Base-by-base conservation (phyloP, 1,140 invertebrate genomes). In the Zaprionus ghesquierei region DNA sequence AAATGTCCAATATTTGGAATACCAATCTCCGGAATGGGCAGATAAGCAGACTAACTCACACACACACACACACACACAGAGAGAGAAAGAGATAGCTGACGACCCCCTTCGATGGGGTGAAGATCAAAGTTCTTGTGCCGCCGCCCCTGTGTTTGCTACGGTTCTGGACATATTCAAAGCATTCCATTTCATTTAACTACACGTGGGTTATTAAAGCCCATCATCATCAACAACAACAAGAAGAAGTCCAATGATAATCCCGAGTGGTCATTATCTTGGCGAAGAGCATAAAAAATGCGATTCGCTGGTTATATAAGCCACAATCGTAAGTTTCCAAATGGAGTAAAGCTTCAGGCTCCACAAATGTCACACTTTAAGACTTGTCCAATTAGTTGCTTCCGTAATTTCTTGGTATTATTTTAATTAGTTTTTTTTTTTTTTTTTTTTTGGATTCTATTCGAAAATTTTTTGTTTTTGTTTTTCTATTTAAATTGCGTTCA, bases 401-500 rank as follows among this genome's bases (percentile, higher is more conserved):
- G 82, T 89, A 87, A 87, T 79, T 87, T 87, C 84, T 89, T 89
- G 72, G 82, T 87, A 89, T 87, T 87, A 89, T 87, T 87, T 82
- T 89, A 87, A 87, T 87, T 86, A 86, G 72, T 31, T 86, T 77
- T 68, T 63, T 31, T 58, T 10, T 15, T 33, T 66, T 46, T 44
- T 29, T 46, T 29, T 61, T 65, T 20, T 55, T 13, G 18, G 20
- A 13, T 49, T 29, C 46, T 22, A 29, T 41, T 41, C 15, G 35
- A n/a, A n/a, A n/a, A n/a, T n/a, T 61, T 69, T 35, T 44, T 74
- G 38, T 69, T 41, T 51, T 51, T 70, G 73, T 51, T 69, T 44
- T 53, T 54, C 64, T 70, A 77, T 77, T 77, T 69, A 77, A 77
- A 75, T 77, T 77, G 70, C 44, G 68, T 60, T 77, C 65, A 63